Evolutionary conservation across 2,797 vertebrate genomes (phyloP), one percentile per base, ranked within the genome.

Genomic region (Adelosebastes latens): DNA sequence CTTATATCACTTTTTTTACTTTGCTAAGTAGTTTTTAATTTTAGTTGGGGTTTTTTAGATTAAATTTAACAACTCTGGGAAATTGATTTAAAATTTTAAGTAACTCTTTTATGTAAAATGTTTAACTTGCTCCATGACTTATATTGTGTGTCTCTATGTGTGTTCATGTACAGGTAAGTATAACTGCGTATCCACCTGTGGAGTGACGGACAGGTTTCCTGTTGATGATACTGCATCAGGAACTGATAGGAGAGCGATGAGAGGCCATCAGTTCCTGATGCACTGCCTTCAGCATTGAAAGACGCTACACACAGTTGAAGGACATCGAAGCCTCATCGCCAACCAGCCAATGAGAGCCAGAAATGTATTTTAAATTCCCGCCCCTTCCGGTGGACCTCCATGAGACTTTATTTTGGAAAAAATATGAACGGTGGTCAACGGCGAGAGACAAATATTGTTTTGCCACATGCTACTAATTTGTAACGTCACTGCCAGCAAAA

Each of bases 221-320:
- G 96, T 97, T 92, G 97, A 92, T 94, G 97, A 96, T 98, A 98
- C 97, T 98, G 97, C 97, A 98, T 98, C 96, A 98, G 97, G 97
- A 98, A 98, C 97, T 98, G 97, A 98, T 96, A 96, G 97, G 96
- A 97, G 96, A 94, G 96, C 87, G 87, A 91, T 89, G 59, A 63
- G 84, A 80, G 90, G 93, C 97, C 97, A 96, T 96, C 97, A 95
- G 97, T 95, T 97, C 96, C 93, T 97, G 95, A 97, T 98, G 97
- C 97, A 97, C 93, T 96, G 94, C 96, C 97, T 96, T 97, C 97
- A 98, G 97, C 97, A 97, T 96, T 93, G 94, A 97, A 96, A 77
- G 52, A 82, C 6, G 5, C 75, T 9, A n/a, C 70, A 29, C 49
- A 5, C 24, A 7, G 10, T 6, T 13, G 34, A 34, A 66, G 53